phyloP scores from a whole-genome alignment of 1,140 invertebrate genomes.

The Camponotus vicinus region DNA sequence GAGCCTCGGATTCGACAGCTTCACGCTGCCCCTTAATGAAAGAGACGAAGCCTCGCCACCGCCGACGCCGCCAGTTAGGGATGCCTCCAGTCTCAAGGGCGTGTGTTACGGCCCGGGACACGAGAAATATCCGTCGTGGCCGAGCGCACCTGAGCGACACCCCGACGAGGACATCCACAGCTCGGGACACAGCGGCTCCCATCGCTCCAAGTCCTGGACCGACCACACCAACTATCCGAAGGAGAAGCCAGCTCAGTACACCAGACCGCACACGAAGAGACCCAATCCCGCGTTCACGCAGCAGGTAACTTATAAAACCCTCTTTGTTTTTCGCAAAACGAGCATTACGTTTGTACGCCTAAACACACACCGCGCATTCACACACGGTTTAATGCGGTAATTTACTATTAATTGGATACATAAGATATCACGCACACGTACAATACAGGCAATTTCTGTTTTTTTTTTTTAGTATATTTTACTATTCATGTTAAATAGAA shows the following conservation, averaged over 20 bases:
- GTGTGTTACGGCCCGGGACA: slow-evolving; percentile 91
- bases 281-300: slow-evolving; percentile 89
- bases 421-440: slow-evolving; percentile 13
- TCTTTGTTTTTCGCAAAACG: slow-evolving; percentile 31
- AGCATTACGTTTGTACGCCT: neutral
- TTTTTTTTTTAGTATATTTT: neutral
- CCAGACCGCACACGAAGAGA: slow-evolving; percentile 90
- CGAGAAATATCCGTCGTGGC: slow-evolving; percentile 94
- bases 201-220: slow-evolving; percentile 91
- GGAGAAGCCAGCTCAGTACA: slow-evolving; percentile 89
- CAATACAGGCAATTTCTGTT: neutral
- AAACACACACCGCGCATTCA: neutral
- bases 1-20: slow-evolving; percentile 84
- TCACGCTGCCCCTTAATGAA: slow-evolving; percentile 84
- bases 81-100: slow-evolving; percentile 90
- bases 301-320: slow-evolving; percentile 84
- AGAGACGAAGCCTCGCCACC: slow-evolving; percentile 86
- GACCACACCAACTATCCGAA: slow-evolving; percentile 92
- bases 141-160: slow-evolving; percentile 84
- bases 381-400: slow-evolving; percentile 19
- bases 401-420: slow-evolving; percentile 45
- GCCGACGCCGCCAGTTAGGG: slow-evolving; percentile 89
- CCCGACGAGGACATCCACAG: slow-evolving; percentile 85
- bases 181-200: slow-evolving; percentile 86
- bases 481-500: neutral